Percentiles rank a stretch among this genome's conserved stretches.
Evolutionary conservation across 2,113 vertebrate genomes (phyloP).

Genomic region (Cervus canadensis): DNA sequence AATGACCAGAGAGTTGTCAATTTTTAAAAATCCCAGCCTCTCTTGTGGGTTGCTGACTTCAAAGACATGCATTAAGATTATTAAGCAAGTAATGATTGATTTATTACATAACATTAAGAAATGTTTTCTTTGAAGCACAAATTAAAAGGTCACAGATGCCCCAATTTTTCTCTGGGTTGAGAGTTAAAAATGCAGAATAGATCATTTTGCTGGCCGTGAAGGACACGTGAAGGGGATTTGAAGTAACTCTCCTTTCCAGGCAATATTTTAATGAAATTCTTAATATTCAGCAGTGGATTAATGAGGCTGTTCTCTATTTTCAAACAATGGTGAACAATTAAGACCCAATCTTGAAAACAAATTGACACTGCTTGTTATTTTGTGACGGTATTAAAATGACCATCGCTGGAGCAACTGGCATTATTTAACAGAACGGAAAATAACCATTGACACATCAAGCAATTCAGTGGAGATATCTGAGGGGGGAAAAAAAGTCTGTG

Average conservation of each 20-base stretch:
- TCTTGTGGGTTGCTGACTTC: constrained; percentile 69
- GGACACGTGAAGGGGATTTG: constrained; percentile 46
- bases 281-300: constrained; percentile 35
- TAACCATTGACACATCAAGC: constrained; percentile 11
- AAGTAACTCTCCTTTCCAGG: constrained; percentile 22
- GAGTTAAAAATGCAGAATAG: constrained; percentile 53
- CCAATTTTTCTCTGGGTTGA: constrained; percentile 51
- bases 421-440: constrained; percentile 31
- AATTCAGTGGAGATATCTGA: neutral
- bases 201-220: constrained; percentile 24
- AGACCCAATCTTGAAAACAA: neutral
- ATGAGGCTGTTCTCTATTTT: neutral
- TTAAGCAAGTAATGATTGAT: constrained; percentile 81
- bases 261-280: constrained; percentile 56
- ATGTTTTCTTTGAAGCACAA: constrained; percentile 79
- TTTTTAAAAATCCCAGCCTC: constrained; percentile 66
- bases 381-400: constrained; percentile 37
- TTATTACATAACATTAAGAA: constrained; percentile 80
- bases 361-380: constrained; percentile 22
- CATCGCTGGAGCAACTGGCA: neutral
- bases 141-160: constrained; percentile 75
- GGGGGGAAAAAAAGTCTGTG: neutral
- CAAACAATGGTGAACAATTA: neutral
- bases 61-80: constrained; percentile 78
- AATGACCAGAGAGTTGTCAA: constrained; percentile 70